Evolutionary conservation across 2,888 invertebrate genomes (phyloP).

Genomic region (Punctoribates punctum): DNA sequence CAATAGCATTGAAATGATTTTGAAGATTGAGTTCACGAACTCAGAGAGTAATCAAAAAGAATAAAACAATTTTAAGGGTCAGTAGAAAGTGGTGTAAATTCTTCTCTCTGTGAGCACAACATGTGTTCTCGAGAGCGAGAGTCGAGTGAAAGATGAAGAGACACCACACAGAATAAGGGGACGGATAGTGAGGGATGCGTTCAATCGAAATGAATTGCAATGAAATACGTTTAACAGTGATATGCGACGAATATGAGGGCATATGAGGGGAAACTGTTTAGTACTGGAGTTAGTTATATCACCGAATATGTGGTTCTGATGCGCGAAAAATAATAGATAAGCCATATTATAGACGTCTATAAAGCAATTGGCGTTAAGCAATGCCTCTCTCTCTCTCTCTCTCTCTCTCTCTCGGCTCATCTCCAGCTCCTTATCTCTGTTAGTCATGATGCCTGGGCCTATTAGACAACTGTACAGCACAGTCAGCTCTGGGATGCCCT

Average conservation of each 20-base stretch:
- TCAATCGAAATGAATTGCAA: constrained; percentile 27
- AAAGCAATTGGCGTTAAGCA: constrained; percentile 21
- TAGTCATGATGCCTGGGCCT: constrained; percentile 24
- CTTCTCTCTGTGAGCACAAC: neutral
- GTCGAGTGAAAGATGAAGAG: neutral
- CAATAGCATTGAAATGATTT: too few species aligned
- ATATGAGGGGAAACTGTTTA: constrained; percentile 24
- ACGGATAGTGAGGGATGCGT: neutral
- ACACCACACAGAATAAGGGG: neutral
- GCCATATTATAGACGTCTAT: neutral
- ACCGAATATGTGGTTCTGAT: constrained; percentile 9
- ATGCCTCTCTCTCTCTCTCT: neutral
- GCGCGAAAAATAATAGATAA: constrained; percentile 29
- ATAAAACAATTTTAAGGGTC: constrained; percentile 22
- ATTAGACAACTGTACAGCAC: neutral
- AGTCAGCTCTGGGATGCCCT: constrained; percentile 23
- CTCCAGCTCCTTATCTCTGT: constrained; percentile 13
- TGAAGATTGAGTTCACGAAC: too few species aligned
- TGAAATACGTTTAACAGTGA: neutral
- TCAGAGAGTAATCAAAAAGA: neutral
- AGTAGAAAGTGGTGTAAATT: neutral
- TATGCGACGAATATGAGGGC: neutral
- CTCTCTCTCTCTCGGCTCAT: constrained; percentile 1
- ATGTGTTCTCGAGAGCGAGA: constrained; percentile 4
- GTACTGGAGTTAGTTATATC: neutral